phyloP scores from a whole-genome alignment of 2,888 invertebrate species.

The Oxycera nigricornis region DNA sequence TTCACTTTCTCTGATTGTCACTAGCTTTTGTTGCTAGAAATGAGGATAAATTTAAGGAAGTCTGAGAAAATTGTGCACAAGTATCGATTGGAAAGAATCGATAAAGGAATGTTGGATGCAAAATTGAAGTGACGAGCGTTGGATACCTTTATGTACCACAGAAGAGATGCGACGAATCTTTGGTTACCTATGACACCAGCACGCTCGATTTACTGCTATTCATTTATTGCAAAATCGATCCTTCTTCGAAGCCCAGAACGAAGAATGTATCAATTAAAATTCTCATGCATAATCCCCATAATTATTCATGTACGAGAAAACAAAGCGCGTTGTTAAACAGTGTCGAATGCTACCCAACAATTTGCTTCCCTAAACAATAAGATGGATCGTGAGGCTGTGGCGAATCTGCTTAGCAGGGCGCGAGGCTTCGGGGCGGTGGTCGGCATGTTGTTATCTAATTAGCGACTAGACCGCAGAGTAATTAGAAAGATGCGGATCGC shows the following conservation, averaged over 20 bases:
- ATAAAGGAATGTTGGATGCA: background rate
- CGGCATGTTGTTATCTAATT: conserved; percentile 37
- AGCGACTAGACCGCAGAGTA: conserved; percentile 30
- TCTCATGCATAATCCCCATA: no score
- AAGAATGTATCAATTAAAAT: no score
- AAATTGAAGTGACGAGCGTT: background rate
- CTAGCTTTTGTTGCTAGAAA: background rate
- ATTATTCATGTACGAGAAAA: no score
- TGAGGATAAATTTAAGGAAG: background rate
- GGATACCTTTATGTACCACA: no score
- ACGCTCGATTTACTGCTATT: no score
- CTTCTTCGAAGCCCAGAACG: no score
- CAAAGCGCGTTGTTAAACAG: no score
- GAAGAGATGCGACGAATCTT: no score
- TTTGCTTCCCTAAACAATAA: conserved; percentile 25
- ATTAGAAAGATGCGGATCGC: conserved; percentile 35
- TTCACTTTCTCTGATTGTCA: background rate
- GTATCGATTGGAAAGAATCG: background rate
- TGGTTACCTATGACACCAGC: no score
- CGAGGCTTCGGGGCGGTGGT: background rate
- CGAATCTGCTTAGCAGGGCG: background rate
- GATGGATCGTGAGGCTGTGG: background rate
- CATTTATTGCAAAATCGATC: no score
- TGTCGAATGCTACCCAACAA: conserved; percentile 16
- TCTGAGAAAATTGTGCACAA: background rate